phyloP scores from a whole-genome alignment of 2,888 invertebrate species.

The Gryllus longicercus region DNA sequence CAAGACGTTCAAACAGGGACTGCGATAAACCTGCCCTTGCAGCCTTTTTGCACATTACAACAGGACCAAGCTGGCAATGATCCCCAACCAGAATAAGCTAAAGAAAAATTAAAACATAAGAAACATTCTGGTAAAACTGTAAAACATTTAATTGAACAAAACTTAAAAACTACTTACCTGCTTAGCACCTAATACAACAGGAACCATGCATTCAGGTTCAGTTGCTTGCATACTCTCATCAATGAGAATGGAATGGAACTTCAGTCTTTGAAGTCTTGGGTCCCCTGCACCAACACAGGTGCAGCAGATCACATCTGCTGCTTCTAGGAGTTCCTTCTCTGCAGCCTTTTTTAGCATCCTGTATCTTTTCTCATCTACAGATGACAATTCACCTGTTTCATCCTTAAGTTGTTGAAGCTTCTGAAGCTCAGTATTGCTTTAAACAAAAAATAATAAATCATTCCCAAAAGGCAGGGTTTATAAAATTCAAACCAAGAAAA shows the following conservation, averaged over 20 bases:
- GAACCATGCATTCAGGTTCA: slow-evolving; percentile 98
- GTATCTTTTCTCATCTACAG: slow-evolving; percentile 92
- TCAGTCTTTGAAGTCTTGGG: slow-evolving; percentile 84
- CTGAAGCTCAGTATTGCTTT: slow-evolving; percentile 78
- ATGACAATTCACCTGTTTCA: slow-evolving; percentile 95
- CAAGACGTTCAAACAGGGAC: slow-evolving; percentile 93
- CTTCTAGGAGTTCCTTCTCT: slow-evolving; percentile 85
- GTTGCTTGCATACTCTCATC: slow-evolving; percentile 98
- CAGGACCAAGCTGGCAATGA: slow-evolving; percentile 97
- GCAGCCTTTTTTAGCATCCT: slow-evolving; percentile 84
- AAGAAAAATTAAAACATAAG: slow-evolving; percentile 18
- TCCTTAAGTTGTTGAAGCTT: slow-evolving; percentile 96
- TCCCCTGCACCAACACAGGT: slow-evolving; percentile 99
- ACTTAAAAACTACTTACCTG: slow-evolving; percentile 53
- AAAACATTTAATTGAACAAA: too few species aligned
- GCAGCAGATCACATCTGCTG: slow-evolving; percentile 98
- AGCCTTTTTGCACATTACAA: slow-evolving; percentile 99
- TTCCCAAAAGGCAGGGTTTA: too few species aligned
- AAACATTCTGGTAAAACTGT: too few species aligned
- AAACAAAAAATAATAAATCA: not conserved
- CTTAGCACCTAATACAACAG: slow-evolving; percentile 94
- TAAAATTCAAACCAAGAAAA: too few species aligned
- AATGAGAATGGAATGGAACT: slow-evolving; percentile 93
- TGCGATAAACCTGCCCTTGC: slow-evolving; percentile 95
- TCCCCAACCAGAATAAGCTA: slow-evolving; percentile 93